These are phyloP conservation scores for Hoplostethus mediterraneus DNA, from an alignment of 2,797 vertebrate species.

Conservation along the genomic window DNA sequence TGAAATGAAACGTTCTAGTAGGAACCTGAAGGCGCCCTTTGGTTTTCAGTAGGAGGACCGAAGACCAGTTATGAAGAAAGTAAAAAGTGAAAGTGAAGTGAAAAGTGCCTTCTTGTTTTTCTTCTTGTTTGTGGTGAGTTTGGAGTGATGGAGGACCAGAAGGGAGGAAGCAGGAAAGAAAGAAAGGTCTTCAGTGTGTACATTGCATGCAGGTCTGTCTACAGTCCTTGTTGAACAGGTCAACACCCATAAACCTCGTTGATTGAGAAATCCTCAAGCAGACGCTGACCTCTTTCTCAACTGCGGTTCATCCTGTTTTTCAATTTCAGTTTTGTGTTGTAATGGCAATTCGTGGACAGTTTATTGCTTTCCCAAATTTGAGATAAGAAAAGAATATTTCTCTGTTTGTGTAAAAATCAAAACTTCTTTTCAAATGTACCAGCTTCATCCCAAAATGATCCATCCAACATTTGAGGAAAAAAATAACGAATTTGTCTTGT, in stretches of 20 bases:
- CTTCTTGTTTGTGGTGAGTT: background rate
- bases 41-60: background rate
- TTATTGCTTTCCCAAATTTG: background rate
- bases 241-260: conserved; percentile 49
- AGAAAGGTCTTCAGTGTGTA: background rate
- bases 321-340: conserved; percentile 20
- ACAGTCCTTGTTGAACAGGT: conserved; percentile 48
- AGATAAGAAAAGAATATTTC: conserved; percentile 10
- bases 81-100: too few relatives aligned
- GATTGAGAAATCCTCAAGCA: conserved; percentile 41
- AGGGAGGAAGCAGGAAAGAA: background rate
- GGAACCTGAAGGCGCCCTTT: background rate
- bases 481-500: too few relatives aligned
- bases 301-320: conserved; percentile 23
- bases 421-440: conserved; percentile 10
- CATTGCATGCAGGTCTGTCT: background rate
- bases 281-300: conserved; percentile 16
- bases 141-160: too few relatives aligned
- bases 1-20: background rate
- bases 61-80: too few relatives aligned
- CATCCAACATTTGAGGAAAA: too few relatives aligned
- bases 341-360: conserved; percentile 21
- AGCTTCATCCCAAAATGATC: background rate
- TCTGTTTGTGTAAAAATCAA: background rate
- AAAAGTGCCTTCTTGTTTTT: background rate